These are phyloP conservation scores for Gordius sp. DNA, from an alignment of 2,888 invertebrate species.

Conservation along the genomic window DNA sequence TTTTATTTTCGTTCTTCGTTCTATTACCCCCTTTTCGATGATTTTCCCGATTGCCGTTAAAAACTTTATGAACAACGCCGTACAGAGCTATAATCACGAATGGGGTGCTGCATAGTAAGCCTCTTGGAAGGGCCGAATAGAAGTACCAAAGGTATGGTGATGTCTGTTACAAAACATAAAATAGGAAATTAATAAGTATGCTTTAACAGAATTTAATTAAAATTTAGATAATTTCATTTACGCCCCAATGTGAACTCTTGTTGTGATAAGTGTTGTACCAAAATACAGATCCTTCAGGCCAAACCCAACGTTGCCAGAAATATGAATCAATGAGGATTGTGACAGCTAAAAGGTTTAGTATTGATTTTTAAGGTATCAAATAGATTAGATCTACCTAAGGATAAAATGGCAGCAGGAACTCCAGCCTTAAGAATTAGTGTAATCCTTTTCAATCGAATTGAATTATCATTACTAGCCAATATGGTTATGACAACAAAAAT, in stretches of 20 bases:
- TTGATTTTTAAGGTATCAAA: conserved; percentile 43
- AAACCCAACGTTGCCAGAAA: conserved; percentile 59
- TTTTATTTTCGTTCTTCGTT: neutral
- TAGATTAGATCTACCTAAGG: conserved; percentile 42
- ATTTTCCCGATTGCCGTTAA: no score
- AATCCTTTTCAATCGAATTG: neutral
- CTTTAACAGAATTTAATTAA: conserved; percentile 2
- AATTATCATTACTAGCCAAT: neutral
- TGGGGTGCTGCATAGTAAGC: conserved; percentile 50
- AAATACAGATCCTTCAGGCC: conserved; percentile 92
- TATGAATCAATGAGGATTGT: conserved; percentile 61
- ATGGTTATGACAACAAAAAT: conserved; percentile 33
- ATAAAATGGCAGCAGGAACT: conserved; percentile 18
- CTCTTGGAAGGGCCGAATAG: conserved; percentile 77
- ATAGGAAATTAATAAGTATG: conserved; percentile 10
- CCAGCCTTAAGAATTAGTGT: neutral
- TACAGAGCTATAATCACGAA: conserved; percentile 40
- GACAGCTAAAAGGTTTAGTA: conserved; percentile 35
- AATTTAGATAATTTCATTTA: conserved; percentile 30
- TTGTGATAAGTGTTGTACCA: conserved; percentile 81
- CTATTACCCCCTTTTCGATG: no score
- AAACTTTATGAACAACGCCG: no score
- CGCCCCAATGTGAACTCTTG: conserved; percentile 81
- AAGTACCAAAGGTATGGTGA: conserved; percentile 92
- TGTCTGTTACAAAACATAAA: conserved; percentile 36